A percentile compares a stretch with the other conserved stretches of the same genome.
Conservation (phyloP, 2,113 vertebrate genomes). For the Abramis brama region DNA sequence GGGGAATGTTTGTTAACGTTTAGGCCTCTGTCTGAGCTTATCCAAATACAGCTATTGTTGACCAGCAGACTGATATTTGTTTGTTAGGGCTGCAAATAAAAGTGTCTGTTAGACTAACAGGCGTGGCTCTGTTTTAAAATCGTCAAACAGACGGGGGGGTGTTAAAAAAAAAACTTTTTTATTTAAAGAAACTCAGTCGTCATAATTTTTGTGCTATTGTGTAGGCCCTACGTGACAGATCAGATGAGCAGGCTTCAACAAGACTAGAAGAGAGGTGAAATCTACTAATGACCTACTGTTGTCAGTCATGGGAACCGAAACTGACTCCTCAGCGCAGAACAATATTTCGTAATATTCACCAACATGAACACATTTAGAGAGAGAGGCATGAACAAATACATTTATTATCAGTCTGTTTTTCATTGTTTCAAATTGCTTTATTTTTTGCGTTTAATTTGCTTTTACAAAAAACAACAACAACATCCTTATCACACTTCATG, state of each 20-base stretch:
- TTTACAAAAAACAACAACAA: no score
- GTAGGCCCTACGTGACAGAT: neutral
- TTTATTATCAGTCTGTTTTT: neutral
- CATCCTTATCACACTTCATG: constrained; percentile 44
- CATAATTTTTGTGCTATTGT: neutral
- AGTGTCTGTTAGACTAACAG: constrained; percentile 29
- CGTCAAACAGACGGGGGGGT: no score
- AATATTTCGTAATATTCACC: neutral
- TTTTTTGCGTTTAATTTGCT: no score
- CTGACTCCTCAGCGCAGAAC: neutral
- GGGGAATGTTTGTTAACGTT: constrained; percentile 16
- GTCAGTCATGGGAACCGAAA: constrained; percentile 22
- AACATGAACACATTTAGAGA: neutral
- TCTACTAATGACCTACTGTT: constrained; percentile 2
- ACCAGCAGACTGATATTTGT: constrained; percentile 24
- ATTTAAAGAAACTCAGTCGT: neutral
- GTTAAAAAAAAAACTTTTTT: no score
- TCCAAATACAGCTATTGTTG: constrained; percentile 25
- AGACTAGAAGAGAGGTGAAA: constrained; percentile 24
- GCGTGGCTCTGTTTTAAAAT: constrained; percentile 22
- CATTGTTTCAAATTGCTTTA: neutral
- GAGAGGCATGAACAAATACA: neutral
- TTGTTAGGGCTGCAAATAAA: constrained; percentile 27
- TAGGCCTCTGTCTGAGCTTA: constrained; percentile 11
- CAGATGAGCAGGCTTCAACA: constrained; percentile 19